phyloP scores from a whole-genome alignment of 2,888 invertebrate genomes.

The Microdon myrmicae region DNA sequence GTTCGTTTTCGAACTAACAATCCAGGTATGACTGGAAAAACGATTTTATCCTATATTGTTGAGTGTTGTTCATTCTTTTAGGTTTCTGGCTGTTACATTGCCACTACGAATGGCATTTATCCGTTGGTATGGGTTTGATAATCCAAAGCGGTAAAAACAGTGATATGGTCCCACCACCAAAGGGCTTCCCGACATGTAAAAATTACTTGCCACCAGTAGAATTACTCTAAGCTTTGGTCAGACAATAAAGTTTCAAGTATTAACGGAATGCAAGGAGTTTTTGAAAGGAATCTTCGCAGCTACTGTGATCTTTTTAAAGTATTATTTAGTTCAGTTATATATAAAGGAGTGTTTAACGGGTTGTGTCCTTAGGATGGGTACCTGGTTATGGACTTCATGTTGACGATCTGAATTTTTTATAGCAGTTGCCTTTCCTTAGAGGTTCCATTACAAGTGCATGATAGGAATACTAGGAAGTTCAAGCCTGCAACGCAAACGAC shows the following conservation, averaged over 20 bases:
- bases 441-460: no score
- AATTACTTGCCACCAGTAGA: constrained; percentile 70
- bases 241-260: neutral
- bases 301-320: constrained; percentile 4
- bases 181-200: constrained; percentile 81
- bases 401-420: no score
- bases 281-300: neutral
- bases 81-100: constrained; percentile 61
- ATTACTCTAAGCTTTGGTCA: neutral
- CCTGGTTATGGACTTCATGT: no score
- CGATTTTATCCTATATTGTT: constrained; percentile 1
- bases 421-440: no score
- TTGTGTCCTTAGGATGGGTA: no score
- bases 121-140: constrained; percentile 58
- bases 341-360: no score
- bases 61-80: constrained; percentile 26
- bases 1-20: constrained; percentile 59
- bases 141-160: constrained; percentile 68
- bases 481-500: no score
- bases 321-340: no score
- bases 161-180: constrained; percentile 75
- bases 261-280: neutral
- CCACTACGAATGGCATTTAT: constrained; percentile 60
- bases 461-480: no score
- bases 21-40: constrained; percentile 54